Percentiles rank a stretch among this genome's conserved stretches.
Evolutionary conservation across 2,888 invertebrate genomes (phyloP).

Genomic region (Drosophila demipolita): DNA sequence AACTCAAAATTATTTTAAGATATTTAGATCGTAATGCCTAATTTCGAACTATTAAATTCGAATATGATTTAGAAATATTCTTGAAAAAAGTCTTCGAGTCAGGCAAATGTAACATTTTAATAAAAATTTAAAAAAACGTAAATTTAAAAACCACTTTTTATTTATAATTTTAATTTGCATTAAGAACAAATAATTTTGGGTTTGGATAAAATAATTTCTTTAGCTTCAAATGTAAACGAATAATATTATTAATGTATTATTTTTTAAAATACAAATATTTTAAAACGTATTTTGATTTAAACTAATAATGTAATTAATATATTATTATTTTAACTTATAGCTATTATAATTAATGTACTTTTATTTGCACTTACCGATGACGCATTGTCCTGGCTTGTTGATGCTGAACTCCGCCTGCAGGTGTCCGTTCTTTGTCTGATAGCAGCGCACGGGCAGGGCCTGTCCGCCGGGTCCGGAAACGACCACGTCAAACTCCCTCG

Average conservation of each 20-base stretch:
- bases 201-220: not conserved
- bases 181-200: not conserved
- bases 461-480: conserved; percentile 92
- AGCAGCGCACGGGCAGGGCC: conserved; percentile 95
- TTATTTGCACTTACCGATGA: conserved; percentile 86
- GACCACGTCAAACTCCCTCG: conserved; percentile 96
- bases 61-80: not conserved
- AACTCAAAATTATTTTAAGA: not conserved
- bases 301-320: not conserved
- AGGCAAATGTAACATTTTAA: no score
- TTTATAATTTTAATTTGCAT: not conserved
- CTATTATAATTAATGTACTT: not conserved
- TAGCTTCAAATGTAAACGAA: not conserved
- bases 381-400: conserved; percentile 90
- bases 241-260: not conserved
- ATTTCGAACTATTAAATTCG: not conserved
- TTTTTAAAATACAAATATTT: no score
- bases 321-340: not conserved
- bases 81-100: no score
- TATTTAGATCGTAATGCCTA: not conserved
- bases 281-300: not conserved
- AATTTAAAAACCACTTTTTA: no score
- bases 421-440: conserved; percentile 98
- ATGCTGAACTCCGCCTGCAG: conserved; percentile 97
- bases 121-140: no score